A percentile compares a stretch with the other conserved stretches of the same genome.
These are phyloP conservation scores for Panthera tigris DNA, from an alignment of 2,113 vertebrate species.

Conservation along the genomic window DNA sequence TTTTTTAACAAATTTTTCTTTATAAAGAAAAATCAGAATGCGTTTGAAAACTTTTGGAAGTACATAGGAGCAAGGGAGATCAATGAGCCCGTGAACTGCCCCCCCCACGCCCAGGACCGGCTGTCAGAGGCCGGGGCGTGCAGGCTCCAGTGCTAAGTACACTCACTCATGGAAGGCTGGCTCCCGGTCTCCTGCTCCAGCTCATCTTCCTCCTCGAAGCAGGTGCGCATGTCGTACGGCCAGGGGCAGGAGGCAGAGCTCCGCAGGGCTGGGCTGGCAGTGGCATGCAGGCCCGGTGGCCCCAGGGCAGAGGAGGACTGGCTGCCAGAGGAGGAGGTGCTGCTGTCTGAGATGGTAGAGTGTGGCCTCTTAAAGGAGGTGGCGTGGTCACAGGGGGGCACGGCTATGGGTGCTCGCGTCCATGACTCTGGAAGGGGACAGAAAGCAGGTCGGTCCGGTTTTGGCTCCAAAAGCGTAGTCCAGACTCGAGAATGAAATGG, in stretches of 20 bases:
- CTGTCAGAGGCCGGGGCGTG: accelerated
- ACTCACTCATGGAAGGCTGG: constrained; percentile 87
- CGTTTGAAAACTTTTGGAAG: background rate
- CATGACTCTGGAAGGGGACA: constrained; percentile 80
- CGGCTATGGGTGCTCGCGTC: constrained; percentile 80
- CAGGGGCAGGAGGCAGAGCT: constrained; percentile 83
- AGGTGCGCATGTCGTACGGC: constrained; percentile 81
- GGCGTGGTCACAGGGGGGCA: constrained; percentile 84
- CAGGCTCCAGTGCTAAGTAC: accelerated
- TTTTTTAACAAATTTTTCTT: background rate
- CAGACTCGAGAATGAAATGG: background rate
- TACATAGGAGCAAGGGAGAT: background rate
- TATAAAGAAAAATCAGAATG: background rate
- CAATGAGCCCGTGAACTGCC: accelerated
- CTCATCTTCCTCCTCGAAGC: constrained; percentile 90
- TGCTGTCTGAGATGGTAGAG: constrained; percentile 91
- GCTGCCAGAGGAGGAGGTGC: constrained; percentile 90
- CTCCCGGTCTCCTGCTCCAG: constrained; percentile 85
- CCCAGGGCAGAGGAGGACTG: constrained; percentile 88
- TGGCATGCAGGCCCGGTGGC: constrained; percentile 86
- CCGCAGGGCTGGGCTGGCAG: constrained; percentile 75
- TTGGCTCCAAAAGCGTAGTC: background rate
- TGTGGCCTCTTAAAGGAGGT: constrained; percentile 88
- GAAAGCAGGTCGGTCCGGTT: background rate
- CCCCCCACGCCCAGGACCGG: background rate